These are phyloP conservation scores for Thaleichthys pacificus DNA, from an alignment of 2,797 vertebrate genomes.

Conservation along the genomic window DNA sequence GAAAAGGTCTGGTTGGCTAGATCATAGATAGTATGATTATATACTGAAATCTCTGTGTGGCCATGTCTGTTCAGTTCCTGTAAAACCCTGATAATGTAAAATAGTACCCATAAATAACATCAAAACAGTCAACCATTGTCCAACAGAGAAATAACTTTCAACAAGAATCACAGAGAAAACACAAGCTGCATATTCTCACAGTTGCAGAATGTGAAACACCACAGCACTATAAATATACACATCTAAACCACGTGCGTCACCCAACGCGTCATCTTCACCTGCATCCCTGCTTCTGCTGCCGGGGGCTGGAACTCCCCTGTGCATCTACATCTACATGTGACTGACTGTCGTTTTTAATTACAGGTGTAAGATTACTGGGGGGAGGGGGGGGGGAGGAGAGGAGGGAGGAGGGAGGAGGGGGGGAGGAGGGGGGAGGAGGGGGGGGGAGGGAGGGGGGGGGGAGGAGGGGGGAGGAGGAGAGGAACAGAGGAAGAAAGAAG, in stretches of 20 bases:
- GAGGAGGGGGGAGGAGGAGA: neutral
- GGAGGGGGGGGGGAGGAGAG: neutral
- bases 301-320: neutral
- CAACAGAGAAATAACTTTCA: neutral
- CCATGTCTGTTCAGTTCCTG: too few species aligned
- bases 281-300: neutral
- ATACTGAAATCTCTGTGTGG: too few species aligned
- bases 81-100: too few species aligned
- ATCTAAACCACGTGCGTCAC: neutral
- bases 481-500: neutral
- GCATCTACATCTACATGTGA: neutral
- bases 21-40: neutral
- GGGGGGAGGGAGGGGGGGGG: neutral
- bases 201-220: slow-evolving; percentile 12
- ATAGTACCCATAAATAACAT: too few species aligned
- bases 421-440: neutral
- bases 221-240: neutral
- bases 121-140: too few species aligned
- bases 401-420: neutral
- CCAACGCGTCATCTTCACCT: neutral
- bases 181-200: neutral
- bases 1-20: neutral
- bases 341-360: slow-evolving; percentile 3
- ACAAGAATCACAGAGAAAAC: neutral
- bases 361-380: neutral